phyloP scores from a whole-genome alignment of 2,888 invertebrate genomes.

The Ectobius pallidus region DNA sequence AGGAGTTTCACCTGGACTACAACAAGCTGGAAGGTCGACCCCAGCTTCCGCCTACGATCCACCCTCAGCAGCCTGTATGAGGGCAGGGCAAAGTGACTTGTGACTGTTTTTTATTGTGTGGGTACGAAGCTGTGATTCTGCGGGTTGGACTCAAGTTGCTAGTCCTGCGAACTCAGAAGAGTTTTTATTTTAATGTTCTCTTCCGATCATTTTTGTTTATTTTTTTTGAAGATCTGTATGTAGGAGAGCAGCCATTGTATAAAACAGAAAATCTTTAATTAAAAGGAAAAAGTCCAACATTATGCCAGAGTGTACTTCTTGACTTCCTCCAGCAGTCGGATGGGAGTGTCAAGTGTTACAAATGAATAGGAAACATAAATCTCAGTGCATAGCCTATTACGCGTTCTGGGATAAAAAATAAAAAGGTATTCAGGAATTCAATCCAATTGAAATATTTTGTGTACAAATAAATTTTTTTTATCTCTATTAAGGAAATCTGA shows the following conservation, averaged over 20 bases:
- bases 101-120: conserved; percentile 8
- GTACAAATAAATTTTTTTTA: too few relatives aligned
- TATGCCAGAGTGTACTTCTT: too few relatives aligned
- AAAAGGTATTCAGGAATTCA: too few relatives aligned
- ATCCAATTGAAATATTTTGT: too few relatives aligned
- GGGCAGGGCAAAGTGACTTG: neutral
- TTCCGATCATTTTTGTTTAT: conserved; percentile 34
- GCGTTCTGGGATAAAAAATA: too few relatives aligned
- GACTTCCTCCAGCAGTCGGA: too few relatives aligned
- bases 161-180: conserved; percentile 42
- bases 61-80: conserved; percentile 59
- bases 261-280: conserved; percentile 59
- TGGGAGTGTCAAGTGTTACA: too few relatives aligned
- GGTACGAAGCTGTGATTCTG: conserved; percentile 34
- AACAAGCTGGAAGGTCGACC: conserved; percentile 97
- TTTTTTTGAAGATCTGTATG: conserved; percentile 53
- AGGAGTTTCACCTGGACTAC: conserved; percentile 99
- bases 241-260: conserved; percentile 56
- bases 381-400: too few relatives aligned
- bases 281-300: conserved; percentile 51
- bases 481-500: too few relatives aligned
- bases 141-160: conserved; percentile 42
- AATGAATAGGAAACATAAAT: too few relatives aligned
- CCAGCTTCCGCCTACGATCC: conserved; percentile 69
- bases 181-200: conserved; percentile 39